phyloP scores from a whole-genome alignment of 2,888 invertebrate genomes.

The Aspidiotus rigidus region DNA sequence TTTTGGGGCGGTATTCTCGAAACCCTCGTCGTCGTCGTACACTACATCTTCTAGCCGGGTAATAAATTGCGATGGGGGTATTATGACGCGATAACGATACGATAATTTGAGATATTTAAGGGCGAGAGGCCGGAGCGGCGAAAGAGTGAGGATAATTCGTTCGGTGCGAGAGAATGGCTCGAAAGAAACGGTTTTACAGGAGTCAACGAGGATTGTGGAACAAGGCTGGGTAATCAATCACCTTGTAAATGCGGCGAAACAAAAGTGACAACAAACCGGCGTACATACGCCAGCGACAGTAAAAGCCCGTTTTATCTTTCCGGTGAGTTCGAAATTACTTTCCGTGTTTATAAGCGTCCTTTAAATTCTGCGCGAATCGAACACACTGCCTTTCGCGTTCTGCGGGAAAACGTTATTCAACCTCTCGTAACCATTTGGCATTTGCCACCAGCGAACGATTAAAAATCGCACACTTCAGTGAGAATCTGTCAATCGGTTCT shows the following conservation, averaged over 20 bases:
- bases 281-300: not conserved
- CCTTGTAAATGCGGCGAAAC: slow-evolving; percentile 2
- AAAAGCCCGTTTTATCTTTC: not conserved
- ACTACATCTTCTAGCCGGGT: not conserved
- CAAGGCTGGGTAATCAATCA: not conserved
- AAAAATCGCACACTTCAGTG: too few relatives aligned
- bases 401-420: too few relatives aligned
- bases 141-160: not conserved
- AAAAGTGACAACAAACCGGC: not conserved
- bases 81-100: not conserved
- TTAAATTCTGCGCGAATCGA: not conserved
- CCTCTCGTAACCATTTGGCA: too few relatives aligned
- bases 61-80: not conserved
- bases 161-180: not conserved
- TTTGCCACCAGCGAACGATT: too few relatives aligned
- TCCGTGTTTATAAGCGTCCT: not conserved
- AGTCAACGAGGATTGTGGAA: slow-evolving; percentile 1
- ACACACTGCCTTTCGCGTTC: too few relatives aligned
- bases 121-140: not conserved
- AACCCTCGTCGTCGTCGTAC: too few relatives aligned
- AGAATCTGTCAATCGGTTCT: too few relatives aligned
- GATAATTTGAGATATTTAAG: slow-evolving; percentile 2
- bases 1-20: not conserved
- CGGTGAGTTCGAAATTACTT: slow-evolving; percentile 3
- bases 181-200: slow-evolving; percentile 4